Conservation (phyloP, 2,888 invertebrate genomes). For the Agrenia bidenticulata region DNA sequence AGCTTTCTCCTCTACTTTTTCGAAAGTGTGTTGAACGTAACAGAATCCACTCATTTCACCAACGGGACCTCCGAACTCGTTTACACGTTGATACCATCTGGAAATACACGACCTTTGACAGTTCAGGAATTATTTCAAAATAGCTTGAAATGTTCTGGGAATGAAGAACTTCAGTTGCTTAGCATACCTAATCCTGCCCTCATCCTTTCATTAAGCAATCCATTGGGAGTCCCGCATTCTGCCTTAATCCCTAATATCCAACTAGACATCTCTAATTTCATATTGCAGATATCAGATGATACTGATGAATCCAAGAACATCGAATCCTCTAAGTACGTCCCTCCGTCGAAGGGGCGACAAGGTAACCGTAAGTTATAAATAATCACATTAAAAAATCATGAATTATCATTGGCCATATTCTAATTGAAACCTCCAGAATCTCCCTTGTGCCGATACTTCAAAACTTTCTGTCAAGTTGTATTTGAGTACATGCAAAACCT, state of each 20-base stretch:
- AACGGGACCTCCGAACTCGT: background rate
- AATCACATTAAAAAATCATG: no score
- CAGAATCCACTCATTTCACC: slow-evolving; percentile 9
- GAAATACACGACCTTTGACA: background rate
- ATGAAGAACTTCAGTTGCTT: background rate
- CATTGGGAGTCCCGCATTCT: no score
- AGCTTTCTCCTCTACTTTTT: slow-evolving; percentile 28
- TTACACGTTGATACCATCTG: background rate
- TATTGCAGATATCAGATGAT: background rate
- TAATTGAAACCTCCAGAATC: no score
- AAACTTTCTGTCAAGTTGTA: background rate
- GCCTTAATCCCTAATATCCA: slow-evolving; percentile 8
- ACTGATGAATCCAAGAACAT: background rate
- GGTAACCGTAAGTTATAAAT: no score
- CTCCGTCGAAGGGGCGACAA: no score
- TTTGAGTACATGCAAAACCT: slow-evolving; percentile 4
- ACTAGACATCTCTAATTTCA: background rate
- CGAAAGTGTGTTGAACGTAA: slow-evolving; percentile 10
- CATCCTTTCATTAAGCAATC: background rate
- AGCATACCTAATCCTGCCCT: slow-evolving; percentile 5
- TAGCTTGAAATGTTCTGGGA: background rate
- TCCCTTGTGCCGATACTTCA: slow-evolving; percentile 1
- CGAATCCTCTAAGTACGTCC: background rate
- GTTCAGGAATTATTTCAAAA: background rate
- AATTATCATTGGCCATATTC: no score